Evolutionary conservation across 2,113 vertebrate genomes (phyloP).

Genomic region (Narcine bancroftii): DNA sequence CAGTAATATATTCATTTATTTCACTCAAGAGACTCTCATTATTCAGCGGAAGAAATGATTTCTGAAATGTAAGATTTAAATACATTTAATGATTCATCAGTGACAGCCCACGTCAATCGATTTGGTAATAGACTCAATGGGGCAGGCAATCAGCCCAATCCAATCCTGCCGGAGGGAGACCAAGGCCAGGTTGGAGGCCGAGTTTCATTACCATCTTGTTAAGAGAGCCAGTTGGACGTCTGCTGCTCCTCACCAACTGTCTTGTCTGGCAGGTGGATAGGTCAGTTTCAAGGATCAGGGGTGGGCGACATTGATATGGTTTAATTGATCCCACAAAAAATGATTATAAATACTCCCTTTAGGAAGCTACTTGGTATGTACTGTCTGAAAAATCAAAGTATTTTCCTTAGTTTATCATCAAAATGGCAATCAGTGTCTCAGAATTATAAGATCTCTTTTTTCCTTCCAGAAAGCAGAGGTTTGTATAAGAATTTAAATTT

Average conservation of each 20-base stretch:
- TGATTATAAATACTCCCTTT: not conserved
- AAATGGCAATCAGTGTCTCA: not conserved
- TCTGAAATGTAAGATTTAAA: conserved; percentile 30
- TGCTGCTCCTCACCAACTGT: not conserved
- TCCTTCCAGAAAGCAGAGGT: too few relatives aligned
- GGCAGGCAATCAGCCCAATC: not conserved
- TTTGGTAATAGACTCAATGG: not conserved
- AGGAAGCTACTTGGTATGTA: not conserved
- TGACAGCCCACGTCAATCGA: not conserved
- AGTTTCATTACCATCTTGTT: not conserved
- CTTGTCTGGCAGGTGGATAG: not conserved
- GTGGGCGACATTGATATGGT: too few relatives aligned
- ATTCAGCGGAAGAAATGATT: conserved; percentile 16
- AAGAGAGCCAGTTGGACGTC: not conserved
- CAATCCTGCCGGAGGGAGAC: not conserved
- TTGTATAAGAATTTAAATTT: too few relatives aligned
- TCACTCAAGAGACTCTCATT: conserved; percentile 27
- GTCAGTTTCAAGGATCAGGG: not conserved
- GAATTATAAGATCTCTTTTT: not conserved
- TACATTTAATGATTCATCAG: conserved; percentile 30
- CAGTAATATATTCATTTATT: conserved; percentile 27
- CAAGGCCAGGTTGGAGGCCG: too few relatives aligned
- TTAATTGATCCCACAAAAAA: too few relatives aligned
- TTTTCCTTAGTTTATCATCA: not conserved
- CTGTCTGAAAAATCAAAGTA: not conserved